Evolutionary conservation across 2,797 vertebrate species (phyloP).

Genomic region (Sebastes aleutianus): DNA sequence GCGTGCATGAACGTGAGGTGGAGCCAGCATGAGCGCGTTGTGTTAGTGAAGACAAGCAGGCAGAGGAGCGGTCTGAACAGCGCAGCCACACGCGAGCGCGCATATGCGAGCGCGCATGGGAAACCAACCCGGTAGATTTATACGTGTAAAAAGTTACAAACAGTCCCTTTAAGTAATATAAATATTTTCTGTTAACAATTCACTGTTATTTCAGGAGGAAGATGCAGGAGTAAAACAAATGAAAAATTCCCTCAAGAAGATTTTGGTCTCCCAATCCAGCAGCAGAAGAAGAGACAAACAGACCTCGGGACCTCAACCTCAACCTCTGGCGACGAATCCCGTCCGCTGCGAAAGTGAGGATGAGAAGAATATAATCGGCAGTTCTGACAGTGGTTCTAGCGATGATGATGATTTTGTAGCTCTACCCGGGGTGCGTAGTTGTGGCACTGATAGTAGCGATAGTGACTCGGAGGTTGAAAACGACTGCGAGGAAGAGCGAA

Average conservation of each 20-base stretch:
- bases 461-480: background rate
- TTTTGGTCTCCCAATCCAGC: background rate
- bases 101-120: too few species aligned
- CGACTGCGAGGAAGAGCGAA: background rate
- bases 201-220: background rate
- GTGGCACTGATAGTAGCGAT: background rate
- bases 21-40: too few species aligned
- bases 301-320: constrained; percentile 16
- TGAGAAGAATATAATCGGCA: background rate
- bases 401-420: constrained; percentile 2
- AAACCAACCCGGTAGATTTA: too few species aligned
- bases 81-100: too few species aligned
- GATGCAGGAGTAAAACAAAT: background rate
- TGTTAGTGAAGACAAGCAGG: too few species aligned
- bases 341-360: constrained; percentile 9
- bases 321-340: background rate
- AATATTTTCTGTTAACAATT: background rate
- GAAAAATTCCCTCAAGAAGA: constrained; percentile 4
- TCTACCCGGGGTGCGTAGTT: constrained; percentile 8
- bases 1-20: too few species aligned
- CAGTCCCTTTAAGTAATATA: background rate
- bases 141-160: too few species aligned
- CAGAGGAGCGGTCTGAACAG: too few species aligned
- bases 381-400: background rate
- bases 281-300: constrained; percentile 4